Evolutionary conservation across 2,113 vertebrate species (phyloP), one percentile per base, ranked within the genome.

Genomic region (Pyxicephalus adspersus): DNA sequence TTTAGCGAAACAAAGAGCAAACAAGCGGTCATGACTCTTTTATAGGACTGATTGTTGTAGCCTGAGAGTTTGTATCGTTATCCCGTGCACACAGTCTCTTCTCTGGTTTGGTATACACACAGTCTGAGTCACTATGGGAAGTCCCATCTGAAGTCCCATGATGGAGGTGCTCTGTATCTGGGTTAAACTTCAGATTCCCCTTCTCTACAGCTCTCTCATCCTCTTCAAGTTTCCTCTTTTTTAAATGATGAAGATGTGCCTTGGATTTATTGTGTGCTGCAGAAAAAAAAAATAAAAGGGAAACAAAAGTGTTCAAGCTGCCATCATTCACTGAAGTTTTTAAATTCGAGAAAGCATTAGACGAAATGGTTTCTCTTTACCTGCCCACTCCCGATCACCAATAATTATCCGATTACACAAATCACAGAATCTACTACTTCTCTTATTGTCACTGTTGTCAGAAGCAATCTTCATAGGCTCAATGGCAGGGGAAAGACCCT

Each of bases 331-430:
- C 3, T 64, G 0, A 29, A 17, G 16, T 3, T 26, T 31, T 25
- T 5, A 70, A 15, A 25, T 16, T 25, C n/a, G 5, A 17, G 9
- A 1, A 60, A 22, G 11, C n/a, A 58, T 5, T 9, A 58, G 22
- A 5, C 5, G 26, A 25, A 25, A 25, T 45, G 5, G 38, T 3
- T 18, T 20, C 20, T 18, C n/a, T 55, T 15, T 90, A 99, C 98
- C 98, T 90, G 92, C 90, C 97, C 98, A 99, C 87, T 99, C 95
- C 65, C 94, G 89, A 87, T 99, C 97, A 7, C 98, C 97, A 0
- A 98, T 94, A 90, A 99, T 97, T 75, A 98, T 83, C 52, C 94
- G 94, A 84, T 91, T 85, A 3, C 98, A 99, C 34, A 94, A 83
- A 25, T 96, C 93, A 45, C 98, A 99, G 9, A 86, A 57, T 6